These are phyloP conservation scores for Drosophila vallismaia DNA, from an alignment of 2,888 invertebrate species.

Conservation along the genomic window DNA sequence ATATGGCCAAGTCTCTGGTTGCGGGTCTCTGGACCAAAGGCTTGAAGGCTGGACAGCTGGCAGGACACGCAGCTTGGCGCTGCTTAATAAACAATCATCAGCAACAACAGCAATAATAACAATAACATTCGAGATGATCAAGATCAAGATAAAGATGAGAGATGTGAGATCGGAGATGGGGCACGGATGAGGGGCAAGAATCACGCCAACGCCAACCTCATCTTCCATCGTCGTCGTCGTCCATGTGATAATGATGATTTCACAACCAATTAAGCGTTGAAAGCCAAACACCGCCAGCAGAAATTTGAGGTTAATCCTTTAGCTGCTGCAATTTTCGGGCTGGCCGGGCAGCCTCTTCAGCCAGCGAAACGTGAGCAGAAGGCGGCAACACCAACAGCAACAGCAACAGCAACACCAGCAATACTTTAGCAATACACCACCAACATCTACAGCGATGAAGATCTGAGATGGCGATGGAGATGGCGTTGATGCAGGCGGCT, in stretches of 20 bases:
- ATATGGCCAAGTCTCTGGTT: conserved; percentile 60
- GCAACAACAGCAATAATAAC: conserved; percentile 38
- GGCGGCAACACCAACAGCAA: conserved; percentile 65
- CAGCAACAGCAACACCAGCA: conserved; percentile 22
- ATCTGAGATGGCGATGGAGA: conserved; percentile 70
- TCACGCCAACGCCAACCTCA: conserved; percentile 58
- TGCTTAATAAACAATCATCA: conserved; percentile 80
- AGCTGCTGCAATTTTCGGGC: conserved; percentile 78
- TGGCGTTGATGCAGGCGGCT: conserved; percentile 79
- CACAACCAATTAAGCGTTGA: conserved; percentile 81
- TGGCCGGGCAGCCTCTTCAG: conserved; percentile 32
- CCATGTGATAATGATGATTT: conserved; percentile 80
- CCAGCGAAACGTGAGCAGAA: conserved; percentile 69
- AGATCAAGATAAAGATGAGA: conserved; percentile 21
- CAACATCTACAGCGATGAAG: conserved; percentile 50
- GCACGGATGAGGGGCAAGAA: conserved; percentile 34
- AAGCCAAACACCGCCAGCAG: conserved; percentile 80
- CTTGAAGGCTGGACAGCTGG: conserved; percentile 37
- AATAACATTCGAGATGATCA: conserved; percentile 20
- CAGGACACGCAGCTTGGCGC: conserved; percentile 63
- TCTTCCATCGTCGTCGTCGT: conserved; percentile 56
- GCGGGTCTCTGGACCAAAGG: conserved; percentile 4
- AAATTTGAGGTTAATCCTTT: conserved; percentile 79
- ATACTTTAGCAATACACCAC: conserved; percentile 13
- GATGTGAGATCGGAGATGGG: neutral